Evolutionary conservation across 2,113 vertebrate species (phyloP).

Genomic region (Rhodinocichla rosea): DNA sequence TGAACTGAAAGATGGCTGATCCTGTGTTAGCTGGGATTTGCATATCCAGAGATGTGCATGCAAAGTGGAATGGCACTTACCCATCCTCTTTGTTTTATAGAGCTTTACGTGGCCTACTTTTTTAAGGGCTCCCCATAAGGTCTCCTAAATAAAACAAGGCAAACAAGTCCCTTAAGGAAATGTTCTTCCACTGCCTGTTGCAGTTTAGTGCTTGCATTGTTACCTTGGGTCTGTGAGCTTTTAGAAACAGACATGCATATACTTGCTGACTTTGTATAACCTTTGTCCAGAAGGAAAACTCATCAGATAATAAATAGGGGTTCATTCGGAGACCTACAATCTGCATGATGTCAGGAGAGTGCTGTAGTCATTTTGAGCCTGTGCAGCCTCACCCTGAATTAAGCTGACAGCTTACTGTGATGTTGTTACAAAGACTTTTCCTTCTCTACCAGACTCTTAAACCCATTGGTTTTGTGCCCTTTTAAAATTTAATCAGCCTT

Average conservation of each 20-base stretch:
- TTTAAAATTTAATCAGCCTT: not conserved
- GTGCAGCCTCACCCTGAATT: not conserved
- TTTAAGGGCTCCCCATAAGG: not conserved
- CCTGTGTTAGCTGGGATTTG: not conserved
- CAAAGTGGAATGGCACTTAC: not conserved
- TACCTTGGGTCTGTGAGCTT: not conserved
- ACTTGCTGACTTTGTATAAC: not conserved
- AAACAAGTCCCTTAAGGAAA: not conserved
- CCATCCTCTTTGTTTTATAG: not conserved
- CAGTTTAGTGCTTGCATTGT: not conserved
- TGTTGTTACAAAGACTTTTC: not conserved
- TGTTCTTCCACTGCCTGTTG: not conserved
- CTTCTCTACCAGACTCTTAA: not conserved
- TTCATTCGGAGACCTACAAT: not conserved
- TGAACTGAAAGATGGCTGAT: not conserved
- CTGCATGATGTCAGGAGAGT: not conserved
- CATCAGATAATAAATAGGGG: not conserved
- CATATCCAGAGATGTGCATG: not conserved
- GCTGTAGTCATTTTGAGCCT: not conserved
- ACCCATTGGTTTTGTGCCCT: not conserved
- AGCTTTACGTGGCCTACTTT: not conserved
- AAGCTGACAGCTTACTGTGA: not conserved
- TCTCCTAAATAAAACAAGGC: not conserved
- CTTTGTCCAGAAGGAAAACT: not conserved
- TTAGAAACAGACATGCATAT: rapidly evolving